Base-by-base conservation (phyloP, 2,888 invertebrate genomes). In the Ennomos quercinarius region DNA sequence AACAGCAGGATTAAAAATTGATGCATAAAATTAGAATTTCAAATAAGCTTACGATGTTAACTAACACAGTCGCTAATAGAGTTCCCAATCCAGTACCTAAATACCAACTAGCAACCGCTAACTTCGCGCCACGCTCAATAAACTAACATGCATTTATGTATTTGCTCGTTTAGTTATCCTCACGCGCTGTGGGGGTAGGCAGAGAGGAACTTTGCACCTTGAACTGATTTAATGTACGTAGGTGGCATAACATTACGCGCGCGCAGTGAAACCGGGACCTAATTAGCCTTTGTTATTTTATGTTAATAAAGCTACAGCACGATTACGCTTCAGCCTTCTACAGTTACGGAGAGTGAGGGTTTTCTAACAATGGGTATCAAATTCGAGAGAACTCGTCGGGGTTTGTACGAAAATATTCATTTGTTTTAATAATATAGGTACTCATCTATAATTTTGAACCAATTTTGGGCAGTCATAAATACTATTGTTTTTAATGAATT, bases 271-370 rank as follows among this genome's bases (percentile, higher is more conserved):
- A 71, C 64, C 76, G 70, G 74, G 67, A 75, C 76, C 81, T 90
- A 89, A 91, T 92, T 91, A 91, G 81, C 79, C 81, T 85, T 83
- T 91, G 91, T 91, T 91, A 89, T 90, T 91, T 83, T 91, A 91
- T 91, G 91, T 83, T 90, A 91, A 91, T 91, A 85, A 83, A 86
- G 73, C 81, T 85, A 82, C 78, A 74, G 76, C 78, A 72, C 76
- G 83, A 82, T 81, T 82, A 66, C 61, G 45, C 42, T 51, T 56
- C 49, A 64, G 47, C 60, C 64, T 58, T 50, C 57, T 57, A 49
- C 62, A 48, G 57, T 58, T 53, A 54, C 43, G 40, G 39, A 38
- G 42, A 45, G 17, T 37, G 41, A 42, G 39, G 44, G 8, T 13
- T 48, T 57, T 53, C 42, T 61, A 34, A 50, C 56, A 43, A 49